Percentiles rank a stretch among this genome's conserved stretches.
phyloP scores from a whole-genome alignment of 2,888 invertebrate species.

The Dolichomitus sp. region DNA sequence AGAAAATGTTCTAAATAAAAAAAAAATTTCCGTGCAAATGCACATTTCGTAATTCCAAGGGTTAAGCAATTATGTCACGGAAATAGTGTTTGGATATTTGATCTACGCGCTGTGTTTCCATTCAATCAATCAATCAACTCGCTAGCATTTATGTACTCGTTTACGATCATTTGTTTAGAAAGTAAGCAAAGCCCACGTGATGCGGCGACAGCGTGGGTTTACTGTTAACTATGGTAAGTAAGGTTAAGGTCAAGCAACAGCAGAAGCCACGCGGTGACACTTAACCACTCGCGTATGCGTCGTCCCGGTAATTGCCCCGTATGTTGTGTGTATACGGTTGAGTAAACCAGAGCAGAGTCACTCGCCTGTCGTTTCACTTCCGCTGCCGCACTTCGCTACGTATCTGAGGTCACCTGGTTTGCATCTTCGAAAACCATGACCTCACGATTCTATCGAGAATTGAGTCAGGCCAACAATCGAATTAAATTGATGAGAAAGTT shows the following conservation, averaged over 20 bases:
- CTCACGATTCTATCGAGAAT: neutral
- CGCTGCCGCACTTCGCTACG: neutral
- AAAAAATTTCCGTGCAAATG: neutral
- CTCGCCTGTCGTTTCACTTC: conserved; percentile 9
- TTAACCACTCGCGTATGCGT: conserved; percentile 52
- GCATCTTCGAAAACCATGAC: neutral
- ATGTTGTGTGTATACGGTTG: conserved; percentile 27
- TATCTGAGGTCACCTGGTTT: neutral
- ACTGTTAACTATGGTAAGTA: conserved; percentile 4
- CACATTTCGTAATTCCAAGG: neutral
- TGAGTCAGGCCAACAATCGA: neutral
- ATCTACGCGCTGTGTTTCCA: neutral
- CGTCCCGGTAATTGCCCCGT: conserved; percentile 44
- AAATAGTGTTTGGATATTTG: neutral
- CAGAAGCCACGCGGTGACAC: conserved; percentile 41
- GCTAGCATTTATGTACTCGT: too few species aligned
- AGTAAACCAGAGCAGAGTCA: conserved; percentile 24
- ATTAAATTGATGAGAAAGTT: neutral
- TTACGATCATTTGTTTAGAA: neutral
- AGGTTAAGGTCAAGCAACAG: conserved; percentile 56
- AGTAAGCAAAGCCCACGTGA: conserved; percentile 12
- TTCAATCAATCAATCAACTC: neutral
- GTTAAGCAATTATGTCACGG: neutral
- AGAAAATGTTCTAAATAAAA: too few species aligned
- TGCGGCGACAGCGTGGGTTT: neutral